These are phyloP conservation scores for Achatina immaculata DNA, from an alignment of 1,140 invertebrate genomes.

Conservation along the genomic window DNA sequence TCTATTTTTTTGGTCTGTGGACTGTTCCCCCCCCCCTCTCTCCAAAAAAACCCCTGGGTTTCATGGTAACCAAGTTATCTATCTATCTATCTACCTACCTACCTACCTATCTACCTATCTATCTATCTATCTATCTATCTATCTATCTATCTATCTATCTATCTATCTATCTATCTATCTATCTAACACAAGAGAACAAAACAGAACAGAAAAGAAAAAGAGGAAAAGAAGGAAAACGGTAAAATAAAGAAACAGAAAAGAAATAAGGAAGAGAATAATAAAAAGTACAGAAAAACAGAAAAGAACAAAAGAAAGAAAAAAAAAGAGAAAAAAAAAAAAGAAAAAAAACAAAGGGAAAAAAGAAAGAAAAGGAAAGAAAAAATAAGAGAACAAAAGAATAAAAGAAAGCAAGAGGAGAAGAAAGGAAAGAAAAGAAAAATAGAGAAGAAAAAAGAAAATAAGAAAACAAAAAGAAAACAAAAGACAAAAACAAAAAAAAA, in stretches of 20 bases:
- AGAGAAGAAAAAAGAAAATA: background rate
- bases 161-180: background rate
- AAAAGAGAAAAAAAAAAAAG: background rate
- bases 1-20: too few relatives aligned
- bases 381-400: conserved; percentile 13
- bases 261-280: conserved; percentile 19
- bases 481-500: too few relatives aligned
- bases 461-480: too few relatives aligned
- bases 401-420: background rate
- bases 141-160: background rate
- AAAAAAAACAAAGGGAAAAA: background rate
- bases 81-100: background rate
- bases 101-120: background rate
- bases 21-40: too few relatives aligned
- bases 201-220: conserved; percentile 15
- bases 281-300: background rate
- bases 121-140: background rate
- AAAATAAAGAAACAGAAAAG: conserved; percentile 4
- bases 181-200: background rate
- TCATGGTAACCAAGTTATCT: background rate
- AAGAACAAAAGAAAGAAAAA: background rate
- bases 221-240: conserved; percentile 40
- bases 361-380: conserved; percentile 10
- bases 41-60: too few relatives aligned
- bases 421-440: background rate